phyloP scores from a whole-genome alignment of 1,140 invertebrate genomes.

The Aphaenogaster floridana region DNA sequence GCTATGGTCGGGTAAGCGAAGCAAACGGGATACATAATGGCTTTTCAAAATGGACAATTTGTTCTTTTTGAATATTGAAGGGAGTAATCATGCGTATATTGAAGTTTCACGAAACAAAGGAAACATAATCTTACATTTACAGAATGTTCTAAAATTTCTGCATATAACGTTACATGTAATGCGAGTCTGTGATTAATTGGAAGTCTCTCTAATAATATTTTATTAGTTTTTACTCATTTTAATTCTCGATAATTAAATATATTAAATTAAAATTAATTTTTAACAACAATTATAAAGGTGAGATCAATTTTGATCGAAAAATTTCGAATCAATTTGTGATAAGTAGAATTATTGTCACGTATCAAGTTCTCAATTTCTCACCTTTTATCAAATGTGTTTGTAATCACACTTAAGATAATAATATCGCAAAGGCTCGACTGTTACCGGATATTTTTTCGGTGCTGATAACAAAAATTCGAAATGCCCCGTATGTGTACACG shows the following conservation, averaged over 20 bases:
- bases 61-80: background rate
- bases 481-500: background rate
- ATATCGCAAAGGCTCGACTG: background rate
- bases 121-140: background rate
- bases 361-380: background rate
- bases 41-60: constrained; percentile 1
- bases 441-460: constrained; percentile 23
- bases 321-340: background rate
- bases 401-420: constrained; percentile 22
- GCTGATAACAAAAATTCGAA: constrained; percentile 36
- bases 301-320: background rate
- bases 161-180: background rate
- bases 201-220: background rate
- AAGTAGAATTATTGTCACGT: background rate
- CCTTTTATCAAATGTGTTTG: constrained; percentile 17
- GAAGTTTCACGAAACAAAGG: background rate
- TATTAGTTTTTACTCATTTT: background rate
- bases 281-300: background rate
- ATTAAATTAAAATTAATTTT: background rate
- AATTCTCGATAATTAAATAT: background rate
- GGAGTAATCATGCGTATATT: background rate
- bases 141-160: background rate
- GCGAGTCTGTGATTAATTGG: background rate
- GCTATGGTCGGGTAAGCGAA: background rate
- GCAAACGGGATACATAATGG: background rate